Conservation (phyloP, 2,888 invertebrate genomes). For the Charanyca ferruginea region DNA sequence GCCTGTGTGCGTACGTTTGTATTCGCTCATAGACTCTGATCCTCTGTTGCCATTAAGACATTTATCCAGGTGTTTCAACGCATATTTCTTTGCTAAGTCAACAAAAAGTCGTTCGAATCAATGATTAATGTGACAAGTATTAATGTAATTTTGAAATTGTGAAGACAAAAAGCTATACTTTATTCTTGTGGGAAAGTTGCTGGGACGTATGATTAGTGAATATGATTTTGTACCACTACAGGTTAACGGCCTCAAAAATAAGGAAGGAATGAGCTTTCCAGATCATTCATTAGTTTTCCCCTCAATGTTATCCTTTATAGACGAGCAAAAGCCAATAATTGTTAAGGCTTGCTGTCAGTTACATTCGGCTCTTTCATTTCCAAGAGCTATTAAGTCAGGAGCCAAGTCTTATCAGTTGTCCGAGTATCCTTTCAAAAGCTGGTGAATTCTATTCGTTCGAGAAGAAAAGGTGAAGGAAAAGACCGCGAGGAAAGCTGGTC, state of each 20-base stretch:
- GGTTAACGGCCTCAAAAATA: neutral
- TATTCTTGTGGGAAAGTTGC: slow-evolving; percentile 6
- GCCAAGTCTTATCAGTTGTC: too few relatives aligned
- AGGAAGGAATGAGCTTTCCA: slow-evolving; percentile 8
- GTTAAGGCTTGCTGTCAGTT: neutral
- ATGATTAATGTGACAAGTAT: slow-evolving; percentile 44
- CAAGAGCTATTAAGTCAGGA: neutral
- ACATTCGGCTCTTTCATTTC: too few relatives aligned
- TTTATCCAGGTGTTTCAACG: slow-evolving; percentile 47
- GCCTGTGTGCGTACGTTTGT: neutral
- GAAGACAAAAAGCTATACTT: slow-evolving; percentile 6
- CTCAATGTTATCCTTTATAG: neutral
- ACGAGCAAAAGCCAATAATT: neutral
- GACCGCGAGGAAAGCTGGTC: too few relatives aligned
- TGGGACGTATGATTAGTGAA: neutral
- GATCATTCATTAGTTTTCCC: slow-evolving; percentile 17
- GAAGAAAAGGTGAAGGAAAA: neutral
- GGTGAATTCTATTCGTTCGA: neutral
- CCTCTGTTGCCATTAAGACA: slow-evolving; percentile 25
- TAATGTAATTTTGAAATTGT: slow-evolving; percentile 20
- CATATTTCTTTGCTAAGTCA: slow-evolving; percentile 33
- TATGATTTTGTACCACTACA: neutral
- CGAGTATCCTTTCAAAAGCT: neutral
- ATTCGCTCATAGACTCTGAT: neutral
- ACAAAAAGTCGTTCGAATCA: slow-evolving; percentile 35